Evolutionary conservation across 2,888 invertebrate genomes (phyloP), one percentile per base, ranked within the genome.

Genomic region (Acronicta aceris): DNA sequence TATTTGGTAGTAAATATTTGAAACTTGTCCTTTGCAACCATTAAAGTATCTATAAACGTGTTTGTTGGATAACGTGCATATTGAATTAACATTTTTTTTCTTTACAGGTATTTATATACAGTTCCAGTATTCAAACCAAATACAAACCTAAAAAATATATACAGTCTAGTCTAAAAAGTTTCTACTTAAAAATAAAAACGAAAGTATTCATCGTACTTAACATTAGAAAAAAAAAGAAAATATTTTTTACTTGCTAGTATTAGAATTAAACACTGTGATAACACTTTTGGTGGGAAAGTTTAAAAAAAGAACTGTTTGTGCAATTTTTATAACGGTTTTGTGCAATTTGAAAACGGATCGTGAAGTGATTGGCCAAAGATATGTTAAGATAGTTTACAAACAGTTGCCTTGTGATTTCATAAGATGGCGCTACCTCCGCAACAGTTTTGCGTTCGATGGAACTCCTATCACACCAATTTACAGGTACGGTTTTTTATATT

Each of bases 361-460:
- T 51, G 58, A 52, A 60, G 67, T 74, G 69, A 43, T 75, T 64
- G 77, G 79, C 78, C 78, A 78, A 79, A 79, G 78, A 71, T 71
- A 76, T 73, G 73, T 50, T 72, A 62, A 75, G 62, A 55, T 79
- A 76, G 68, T 69, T 68, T 62, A 59, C 59, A 64, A 65, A 64
- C 50, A 55, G 54, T 68, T 68, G 59, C 63, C 55, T 60, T 71
- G 61, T 66, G 68, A 15, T 53, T 40, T 59, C 33, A 67, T 67
- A 88, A 92, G 83, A 95, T 95, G 95, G 93, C 95, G 85, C 58
- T 92, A 36, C 91, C 95, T 3, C 96, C 96, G 62, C 96, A 96
- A 83, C 95, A 97, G 93, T 97, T 97, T 76, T 97, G 97, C 84
- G 96, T 97, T 50, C 95, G 97, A 82, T 97, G 97, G 97, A 97